These are phyloP conservation scores for Litoditis marina DNA, from an alignment of 2,888 invertebrate genomes.

Conservation along the genomic window DNA sequence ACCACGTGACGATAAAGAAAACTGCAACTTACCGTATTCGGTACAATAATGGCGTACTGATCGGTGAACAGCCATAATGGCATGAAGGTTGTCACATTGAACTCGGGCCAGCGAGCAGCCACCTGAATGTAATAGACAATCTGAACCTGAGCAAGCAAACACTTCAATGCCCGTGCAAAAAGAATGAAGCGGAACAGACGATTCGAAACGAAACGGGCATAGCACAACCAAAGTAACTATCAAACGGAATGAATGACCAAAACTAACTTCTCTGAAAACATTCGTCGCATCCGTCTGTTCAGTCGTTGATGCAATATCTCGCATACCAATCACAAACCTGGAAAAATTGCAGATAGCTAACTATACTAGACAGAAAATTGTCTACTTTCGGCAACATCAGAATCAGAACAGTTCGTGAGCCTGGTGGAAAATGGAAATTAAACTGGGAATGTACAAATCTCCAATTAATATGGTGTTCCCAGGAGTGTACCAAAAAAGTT, in stretches of 20 bases:
- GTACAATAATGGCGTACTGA: constrained; percentile 61
- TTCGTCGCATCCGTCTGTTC: constrained; percentile 58
- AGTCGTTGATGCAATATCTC: constrained; percentile 54
- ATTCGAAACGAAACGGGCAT: too few relatives aligned
- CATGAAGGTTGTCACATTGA: constrained; percentile 62
- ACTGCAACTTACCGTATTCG: constrained; percentile 50
- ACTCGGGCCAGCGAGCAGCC: constrained; percentile 49
- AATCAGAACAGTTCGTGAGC: too few relatives aligned
- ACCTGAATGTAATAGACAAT: constrained; percentile 13
- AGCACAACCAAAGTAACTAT: too few relatives aligned
- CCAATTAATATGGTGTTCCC: too few relatives aligned
- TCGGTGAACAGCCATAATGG: constrained; percentile 62
- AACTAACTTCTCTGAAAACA: constrained; percentile 45
- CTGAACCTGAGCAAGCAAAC: too few relatives aligned
- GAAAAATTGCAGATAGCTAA: constrained; percentile 9
- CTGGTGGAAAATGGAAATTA: too few relatives aligned
- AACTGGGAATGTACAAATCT: too few relatives aligned
- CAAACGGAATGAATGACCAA: background rate
- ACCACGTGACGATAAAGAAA: too few relatives aligned
- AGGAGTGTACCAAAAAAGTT: too few relatives aligned
- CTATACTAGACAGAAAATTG: background rate
- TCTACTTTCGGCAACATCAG: background rate
- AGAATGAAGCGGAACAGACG: too few relatives aligned
- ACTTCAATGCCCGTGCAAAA: too few relatives aligned
- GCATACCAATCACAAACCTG: constrained; percentile 58